Base-by-base conservation (phyloP, 2,888 invertebrate species). In the Erebia ligea region DNA sequence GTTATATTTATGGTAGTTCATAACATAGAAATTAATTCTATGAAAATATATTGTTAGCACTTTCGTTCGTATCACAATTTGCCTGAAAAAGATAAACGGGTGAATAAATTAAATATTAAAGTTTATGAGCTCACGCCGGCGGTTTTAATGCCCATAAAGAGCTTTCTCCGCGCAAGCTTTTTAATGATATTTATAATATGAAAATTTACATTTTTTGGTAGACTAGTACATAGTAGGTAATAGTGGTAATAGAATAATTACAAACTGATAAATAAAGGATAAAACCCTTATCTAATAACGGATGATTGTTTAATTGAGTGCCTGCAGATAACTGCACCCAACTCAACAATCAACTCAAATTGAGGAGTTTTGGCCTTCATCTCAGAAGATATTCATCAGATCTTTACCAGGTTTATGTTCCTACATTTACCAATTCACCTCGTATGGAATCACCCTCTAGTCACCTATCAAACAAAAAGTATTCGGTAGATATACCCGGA, bases 51-150 rank as follows among this genome's bases (percentile, higher is more conserved):
- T 54, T 54, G 64, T 63, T 70, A 52, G 40, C 54, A 58, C 59
- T 64, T 63, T 52, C 63, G 67, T 67, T 61, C n/a, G 64, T 57
- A 72, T 69, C 67, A 67, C 56, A 69, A 67, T 67, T 67, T 65
- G 70, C 59, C 52, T 15, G 67, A 64, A 72, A 70, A 68, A 70
- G 67, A 73, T 67, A 70, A 73, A 70, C 67, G 67, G 42, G 62
- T 57, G 66, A 66, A 69, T 68, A 73, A 68, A 73, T 73, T 71
- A 73, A 73, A 71, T 73, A 73, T 73, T 73, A 71, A 73, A 68
- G 66, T 69, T 73, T 69, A 73, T 66, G 73, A 73, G 73, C 73
- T 73, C 66, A 58, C 68, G 65, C 67, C 62, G 62, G 73, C 73
- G 65, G 70, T 70, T 73, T 73, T 73, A 70, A 68, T 68, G 61